These are phyloP conservation scores for Barnardius zonarius DNA, from an alignment of 2,113 vertebrate species.

Conservation along the genomic window DNA sequence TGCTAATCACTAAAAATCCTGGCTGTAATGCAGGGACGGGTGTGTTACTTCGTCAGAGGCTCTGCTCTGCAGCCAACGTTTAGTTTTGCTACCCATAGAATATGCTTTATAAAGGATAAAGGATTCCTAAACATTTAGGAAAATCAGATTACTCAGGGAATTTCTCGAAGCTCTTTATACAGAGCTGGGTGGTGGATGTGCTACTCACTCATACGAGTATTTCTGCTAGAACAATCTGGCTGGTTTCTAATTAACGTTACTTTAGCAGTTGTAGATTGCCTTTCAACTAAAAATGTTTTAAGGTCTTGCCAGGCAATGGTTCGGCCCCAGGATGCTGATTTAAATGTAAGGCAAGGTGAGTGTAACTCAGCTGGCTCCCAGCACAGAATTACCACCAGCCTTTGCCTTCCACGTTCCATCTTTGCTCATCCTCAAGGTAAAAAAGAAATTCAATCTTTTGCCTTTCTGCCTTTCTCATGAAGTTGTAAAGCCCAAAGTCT, in stretches of 20 bases:
- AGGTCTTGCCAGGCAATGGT: neutral
- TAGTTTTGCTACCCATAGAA: slow-evolving; percentile 3
- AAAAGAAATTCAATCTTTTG: neutral
- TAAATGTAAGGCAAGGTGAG: neutral
- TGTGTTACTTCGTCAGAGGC: neutral
- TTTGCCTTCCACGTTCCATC: neutral
- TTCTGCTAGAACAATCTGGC: slow-evolving; percentile 3
- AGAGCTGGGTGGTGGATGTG: neutral
- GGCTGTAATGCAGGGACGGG: neutral
- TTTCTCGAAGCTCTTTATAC: neutral
- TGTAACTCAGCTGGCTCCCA: neutral
- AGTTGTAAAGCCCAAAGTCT: neutral
- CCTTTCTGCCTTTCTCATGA: neutral
- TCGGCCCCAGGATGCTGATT: neutral
- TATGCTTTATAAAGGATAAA: slow-evolving; percentile 3
- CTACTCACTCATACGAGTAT: neutral
- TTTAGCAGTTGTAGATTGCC: neutral
- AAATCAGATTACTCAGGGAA: slow-evolving; percentile 22
- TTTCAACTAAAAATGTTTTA: neutral
- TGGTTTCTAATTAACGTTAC: slow-evolving; percentile 9
- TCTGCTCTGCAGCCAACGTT: neutral
- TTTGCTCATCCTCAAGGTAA: neutral
- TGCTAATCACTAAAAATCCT: neutral
- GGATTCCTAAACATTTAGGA: slow-evolving; percentile 20
- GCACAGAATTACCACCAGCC: neutral